Base-by-base conservation (phyloP, 2,113 vertebrate species). In the Sceloporus tristichus region DNA sequence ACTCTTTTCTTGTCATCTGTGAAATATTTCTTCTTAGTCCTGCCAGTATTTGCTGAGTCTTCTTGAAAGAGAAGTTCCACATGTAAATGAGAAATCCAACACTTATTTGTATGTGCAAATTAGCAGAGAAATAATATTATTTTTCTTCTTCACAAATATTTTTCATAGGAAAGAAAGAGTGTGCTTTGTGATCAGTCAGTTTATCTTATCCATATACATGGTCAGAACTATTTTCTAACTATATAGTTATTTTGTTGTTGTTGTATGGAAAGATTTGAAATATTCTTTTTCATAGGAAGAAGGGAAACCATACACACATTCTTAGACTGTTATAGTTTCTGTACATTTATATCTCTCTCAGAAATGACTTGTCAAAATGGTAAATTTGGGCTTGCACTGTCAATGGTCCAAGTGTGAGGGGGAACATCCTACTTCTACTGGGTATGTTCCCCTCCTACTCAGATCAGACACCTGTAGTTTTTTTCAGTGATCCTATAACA, bases 1-100 rank as follows among this genome's bases (percentile, higher is more conserved):
- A 88, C 42, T 25, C 14, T 87, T 80, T 8, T 53, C 48, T 84
- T 90, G 88, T 82, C 88, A 89, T 13, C 27, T 65, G 73, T 53
- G 65, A 88, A 86, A 65, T 85, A 86, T 76, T 53, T 68, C 4
- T 40, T 85, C 78, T 34, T 83, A 65, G 84, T 18, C 86, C 40
- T 86, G 10, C 4, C 54, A 84, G 16, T 42, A 27, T 71, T 84
- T 9, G 48, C 34, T 38, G 87, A 56, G 65, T n/a, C 25, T 53
- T 54, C 87, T 79, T 56, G 62, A 65, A 91, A 85, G 10, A 40
- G 74, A 71, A 54, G 54, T 34, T 56, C 48, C n/a, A 88, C 1
- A 19, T 73, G 76, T 65, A 62, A 74, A 2, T 4, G 19, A 16
- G 9, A 77, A n/a, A 79, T 53, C 68, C 18, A 23, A 86, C 9